A percentile compares a stretch with the other conserved stretches of the same genome.
These are phyloP conservation scores for Dasypus novemcinctus DNA, from an alignment of 2,113 vertebrate genomes.

Conservation along the genomic window DNA sequence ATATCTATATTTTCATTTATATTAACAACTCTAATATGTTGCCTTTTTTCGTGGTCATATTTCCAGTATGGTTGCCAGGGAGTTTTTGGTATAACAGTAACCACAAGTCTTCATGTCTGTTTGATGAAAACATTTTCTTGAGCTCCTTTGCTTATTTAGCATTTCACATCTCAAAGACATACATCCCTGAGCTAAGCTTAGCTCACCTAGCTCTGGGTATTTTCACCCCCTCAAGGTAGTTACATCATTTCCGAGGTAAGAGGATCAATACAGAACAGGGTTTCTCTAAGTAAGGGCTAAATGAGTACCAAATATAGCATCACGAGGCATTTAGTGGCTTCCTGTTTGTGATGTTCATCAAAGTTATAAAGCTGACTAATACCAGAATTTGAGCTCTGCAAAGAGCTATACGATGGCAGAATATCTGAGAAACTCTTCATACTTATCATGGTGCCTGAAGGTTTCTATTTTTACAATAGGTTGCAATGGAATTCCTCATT, in stretches of 20 bases:
- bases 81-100: background rate
- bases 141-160: constrained; percentile 43
- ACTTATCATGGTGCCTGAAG: background rate
- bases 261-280: constrained; percentile 56
- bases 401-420: background rate
- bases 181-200: constrained; percentile 34
- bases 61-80: constrained; percentile 13
- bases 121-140: constrained; percentile 43
- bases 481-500: background rate
- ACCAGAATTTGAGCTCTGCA: constrained; percentile 20
- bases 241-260: constrained; percentile 63
- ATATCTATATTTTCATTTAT: constrained; percentile 8
- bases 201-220: constrained; percentile 9
- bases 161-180: constrained; percentile 47
- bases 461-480: constrained; percentile 25
- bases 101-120: background rate
- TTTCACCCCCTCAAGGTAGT: constrained; percentile 44
- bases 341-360: constrained; percentile 50
- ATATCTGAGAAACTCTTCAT: background rate
- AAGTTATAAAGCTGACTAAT: constrained; percentile 46
- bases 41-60: background rate
- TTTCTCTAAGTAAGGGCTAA: constrained; percentile 56
- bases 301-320: constrained; percentile 39
- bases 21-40: background rate
- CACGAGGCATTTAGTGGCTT: constrained; percentile 38